Base-by-base conservation (phyloP, 2,888 invertebrate genomes). In the Tiphia femorata region DNA sequence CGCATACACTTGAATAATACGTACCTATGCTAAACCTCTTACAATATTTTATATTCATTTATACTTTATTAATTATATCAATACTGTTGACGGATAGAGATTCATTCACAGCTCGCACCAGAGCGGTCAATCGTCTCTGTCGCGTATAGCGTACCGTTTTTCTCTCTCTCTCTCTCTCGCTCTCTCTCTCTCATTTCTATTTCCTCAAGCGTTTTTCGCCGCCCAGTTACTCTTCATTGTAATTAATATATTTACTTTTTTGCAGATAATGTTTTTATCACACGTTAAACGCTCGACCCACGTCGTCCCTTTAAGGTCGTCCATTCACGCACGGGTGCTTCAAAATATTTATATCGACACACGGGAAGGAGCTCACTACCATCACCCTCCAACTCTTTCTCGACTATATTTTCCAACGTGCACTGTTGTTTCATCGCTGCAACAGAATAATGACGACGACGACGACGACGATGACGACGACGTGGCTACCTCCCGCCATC, bases 31-130 rank as follows among this genome's bases (percentile, higher is more conserved):
- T 65, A 77, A 73, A 76, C 71, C 73, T 75, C 80, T 82, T 81
- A 81, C 73, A 79, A 79, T 81, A 82, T 80, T 40, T 70, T 79
- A 80, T 80, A 82, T 78, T 79, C 77, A 82, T 82, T 81, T 82
- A 81, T 8, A 14, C 72, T 79, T 78, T 81, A 82, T 80, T 83
- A 81, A 82, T 82, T 81, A 83, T 83, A 83, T 82, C 81, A 83
- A 83, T 82, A 83, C 83, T 83, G 83, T 81, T 83, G 82, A 83
- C 82, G 83, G 83, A 83, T 83, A 83, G 82, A 83, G 83, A 83
- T 83, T 83, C 82, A 80, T 81, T 82, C 82, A 81, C 82, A 82
- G 80, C 77, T 79, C 77, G 78, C 76, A 70, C 59, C 77, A 79
- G 77, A 79, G 78, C 79, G 72, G 70, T 51, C 35, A 55, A 78